These are phyloP conservation scores for Sesamia nonagrioides DNA, from an alignment of 1,140 invertebrate species.

Conservation along the genomic window DNA sequence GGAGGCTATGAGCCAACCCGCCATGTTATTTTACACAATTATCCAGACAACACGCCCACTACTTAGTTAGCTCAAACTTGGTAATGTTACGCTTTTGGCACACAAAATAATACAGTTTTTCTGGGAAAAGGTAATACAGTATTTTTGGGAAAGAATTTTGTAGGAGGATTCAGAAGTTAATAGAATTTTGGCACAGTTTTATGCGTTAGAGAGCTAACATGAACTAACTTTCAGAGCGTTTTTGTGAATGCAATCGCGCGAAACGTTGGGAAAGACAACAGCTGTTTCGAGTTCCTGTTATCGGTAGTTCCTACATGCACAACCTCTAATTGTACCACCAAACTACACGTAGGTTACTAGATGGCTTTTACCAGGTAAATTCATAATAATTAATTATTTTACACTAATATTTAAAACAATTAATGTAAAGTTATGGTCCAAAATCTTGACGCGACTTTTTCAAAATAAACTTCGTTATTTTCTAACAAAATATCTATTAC, in stretches of 20 bases:
- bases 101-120: slow-evolving; percentile 29
- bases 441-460: neutral
- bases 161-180: slow-evolving; percentile 2
- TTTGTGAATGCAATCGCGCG: neutral
- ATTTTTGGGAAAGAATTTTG: no score
- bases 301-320: no score
- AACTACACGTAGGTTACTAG: no score
- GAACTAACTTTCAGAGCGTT: neutral
- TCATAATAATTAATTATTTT: no score
- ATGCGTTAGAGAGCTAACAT: neutral
- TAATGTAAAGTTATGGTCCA: no score
- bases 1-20: slow-evolving; percentile 68
- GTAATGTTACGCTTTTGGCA: slow-evolving; percentile 34
- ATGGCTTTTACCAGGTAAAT: no score
- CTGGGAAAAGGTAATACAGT: neutral
- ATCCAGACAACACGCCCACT: slow-evolving; percentile 55
- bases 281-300: no score
- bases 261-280: neutral
- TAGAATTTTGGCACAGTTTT: neutral
- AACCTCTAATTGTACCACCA: no score
- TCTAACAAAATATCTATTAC: slow-evolving; percentile 13
- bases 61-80: slow-evolving; percentile 27
- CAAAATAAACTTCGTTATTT: neutral
- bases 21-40: slow-evolving; percentile 73
- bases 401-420: no score